Base-by-base conservation (phyloP, 2,888 invertebrate genomes). In the Ennomos erosarius region DNA sequence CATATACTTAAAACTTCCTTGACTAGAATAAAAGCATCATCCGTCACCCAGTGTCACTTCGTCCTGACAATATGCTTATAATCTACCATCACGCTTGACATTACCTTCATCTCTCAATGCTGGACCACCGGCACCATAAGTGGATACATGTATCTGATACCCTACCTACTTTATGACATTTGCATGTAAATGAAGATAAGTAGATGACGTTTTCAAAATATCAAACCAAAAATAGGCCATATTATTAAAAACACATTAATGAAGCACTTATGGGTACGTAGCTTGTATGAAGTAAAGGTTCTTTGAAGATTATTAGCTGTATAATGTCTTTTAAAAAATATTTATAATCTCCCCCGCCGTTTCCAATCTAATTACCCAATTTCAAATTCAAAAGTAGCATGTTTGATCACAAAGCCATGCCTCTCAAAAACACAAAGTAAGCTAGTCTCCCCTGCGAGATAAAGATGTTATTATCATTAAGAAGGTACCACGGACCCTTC, bases 391-490 rank as follows among this genome's bases (percentile, higher is more conserved):
- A 62, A 47, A 68, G 58, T 62, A 62, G 49, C 52, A 62, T 68
- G 58, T 54, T n/a, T 40, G 26, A 43, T 50, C 55, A 60, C 35
- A 56, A 54, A 64, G 66, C 63, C 53, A 54, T 59, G 54, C 55
- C 58, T 63, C 51, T 49, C 52, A 63, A 65, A 59, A 64, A 58
- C 60, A 62, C 56, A 64, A 61, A 62, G 68, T 51, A 57, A 60
- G 62, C 67, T 65, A 67, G 65, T 62, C 67, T 59, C 67, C 65
- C 65, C 60, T 56, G 49, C 50, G 57, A 65, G 65, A 69, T 67
- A 64, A 67, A 66, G 63, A 64, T 64, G 66, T 76, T 73, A 68
- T 66, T 73, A 77, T 76, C 75, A 74, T 71, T 68, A 71, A 72
- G 69, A 62, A 67, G 61, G 55, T 66, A 68, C 66, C 68, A 51